These are phyloP conservation scores for Ibycter americanus DNA, from an alignment of 2,797 vertebrate genomes.

Conservation along the genomic window DNA sequence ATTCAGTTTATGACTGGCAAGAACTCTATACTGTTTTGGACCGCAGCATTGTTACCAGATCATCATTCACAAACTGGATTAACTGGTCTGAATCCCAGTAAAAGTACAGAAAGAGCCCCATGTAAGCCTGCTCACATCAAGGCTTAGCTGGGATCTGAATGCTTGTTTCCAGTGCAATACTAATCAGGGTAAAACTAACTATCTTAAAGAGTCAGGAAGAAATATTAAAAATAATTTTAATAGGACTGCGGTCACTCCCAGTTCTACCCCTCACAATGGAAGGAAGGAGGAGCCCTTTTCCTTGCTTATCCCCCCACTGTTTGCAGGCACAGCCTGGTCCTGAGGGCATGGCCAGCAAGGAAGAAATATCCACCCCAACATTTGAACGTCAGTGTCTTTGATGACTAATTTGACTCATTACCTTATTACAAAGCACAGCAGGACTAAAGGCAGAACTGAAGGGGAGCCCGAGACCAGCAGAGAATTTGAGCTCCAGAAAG, in stretches of 20 bases:
- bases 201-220: background rate
- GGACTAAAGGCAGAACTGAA: background rate
- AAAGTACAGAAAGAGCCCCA: background rate
- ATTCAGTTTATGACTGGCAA: background rate
- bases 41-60: background rate
- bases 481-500: background rate
- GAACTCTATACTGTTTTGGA: background rate
- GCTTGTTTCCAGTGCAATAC: background rate
- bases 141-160: background rate
- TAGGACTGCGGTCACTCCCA: background rate
- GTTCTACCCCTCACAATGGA: background rate
- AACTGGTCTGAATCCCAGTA: background rate
- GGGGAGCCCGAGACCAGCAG: background rate
- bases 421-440: background rate
- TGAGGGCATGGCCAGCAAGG: background rate
- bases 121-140: background rate
- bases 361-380: background rate
- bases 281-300: background rate
- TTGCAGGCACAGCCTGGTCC: background rate
- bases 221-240: background rate
- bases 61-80: background rate
- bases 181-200: background rate
- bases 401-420: background rate
- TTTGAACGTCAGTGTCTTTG: background rate
- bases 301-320: background rate